phyloP scores from a whole-genome alignment of 2,797 vertebrate species.

The Protosalanx chinensis region DNA sequence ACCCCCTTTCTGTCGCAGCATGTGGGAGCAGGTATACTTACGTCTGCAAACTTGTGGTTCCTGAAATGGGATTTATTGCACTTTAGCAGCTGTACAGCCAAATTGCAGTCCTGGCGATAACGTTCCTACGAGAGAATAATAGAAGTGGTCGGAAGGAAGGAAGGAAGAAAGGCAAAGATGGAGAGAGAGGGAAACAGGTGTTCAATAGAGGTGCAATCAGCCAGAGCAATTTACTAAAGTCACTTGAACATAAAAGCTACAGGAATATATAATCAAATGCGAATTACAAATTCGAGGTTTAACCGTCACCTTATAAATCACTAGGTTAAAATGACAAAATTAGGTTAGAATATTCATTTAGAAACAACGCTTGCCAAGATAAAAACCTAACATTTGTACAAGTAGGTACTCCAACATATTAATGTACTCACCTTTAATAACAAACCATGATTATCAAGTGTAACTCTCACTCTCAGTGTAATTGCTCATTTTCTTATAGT shows the following conservation, averaged over 20 bases:
- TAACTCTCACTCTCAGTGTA: background rate
- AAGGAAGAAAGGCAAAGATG: background rate
- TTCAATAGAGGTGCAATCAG: background rate
- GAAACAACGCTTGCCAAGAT: no score
- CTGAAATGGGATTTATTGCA: slow-evolving; percentile 99
- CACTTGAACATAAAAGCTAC: background rate
- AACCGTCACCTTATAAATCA: no score
- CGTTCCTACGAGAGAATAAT: slow-evolving; percentile 77
- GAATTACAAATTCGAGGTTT: no score
- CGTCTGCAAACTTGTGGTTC: slow-evolving; percentile 96
- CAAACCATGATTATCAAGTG: background rate
- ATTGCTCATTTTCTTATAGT: background rate
- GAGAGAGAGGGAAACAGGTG: background rate
- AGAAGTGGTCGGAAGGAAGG: background rate
- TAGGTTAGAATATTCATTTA: no score
- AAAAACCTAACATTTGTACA: background rate
- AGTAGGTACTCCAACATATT: background rate
- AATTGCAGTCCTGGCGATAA: slow-evolving; percentile 94
- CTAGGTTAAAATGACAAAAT: no score
- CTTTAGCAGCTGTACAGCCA: slow-evolving; percentile 95
- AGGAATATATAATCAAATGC: no score
- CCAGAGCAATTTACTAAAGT: background rate
- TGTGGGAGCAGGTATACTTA: slow-evolving; percentile 68
- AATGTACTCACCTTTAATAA: background rate
- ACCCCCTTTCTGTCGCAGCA: background rate